Evolutionary conservation across 2,888 invertebrate species (phyloP), one percentile per base, ranked within the genome.

Genomic region (Scaptodrosophila latifasciaeformis): DNA sequence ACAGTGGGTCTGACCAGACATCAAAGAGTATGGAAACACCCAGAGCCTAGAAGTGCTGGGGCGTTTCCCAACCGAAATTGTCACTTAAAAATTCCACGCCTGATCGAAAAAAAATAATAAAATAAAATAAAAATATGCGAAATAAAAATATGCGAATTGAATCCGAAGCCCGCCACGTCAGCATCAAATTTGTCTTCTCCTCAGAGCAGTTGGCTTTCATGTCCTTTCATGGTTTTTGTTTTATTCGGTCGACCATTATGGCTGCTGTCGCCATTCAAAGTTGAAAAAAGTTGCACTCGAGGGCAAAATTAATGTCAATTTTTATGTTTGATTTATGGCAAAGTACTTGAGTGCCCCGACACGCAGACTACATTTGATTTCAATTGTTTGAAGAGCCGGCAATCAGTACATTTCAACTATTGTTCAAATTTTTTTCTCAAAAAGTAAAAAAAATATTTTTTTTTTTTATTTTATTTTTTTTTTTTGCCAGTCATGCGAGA

Each of bases 291-390:
- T 19, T 45, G 31, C 45, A 31, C 31, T 39, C 24, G 54, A 29
- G 76, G 61, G 62, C 59, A 62, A 74, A 74, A 77, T 77, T 80
- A 80, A 77, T 77, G 80, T 63, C 68, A 78, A 78, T 74, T 74
- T 77, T 77, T 70, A 68, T 75, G 62, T 60, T 62, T 76, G 81
- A 76, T 76, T 76, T 80, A 76, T 80, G 71, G 72, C 65, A 61
- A 54, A 51, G 71, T 78, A 60, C 77, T 77, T 62, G 49, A 45
- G 43, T 18, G 49, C 54, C 63, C 58, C 55, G 54, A 39, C 64
- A 54, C 57, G 48, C 47, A 45, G n/a, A n/a, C n/a, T 67, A 72
- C 72, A 79, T 72, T 72, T 78, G 71, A 75, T 70, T 80, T 76
- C 75, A 80, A 78, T 76, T 46, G 42, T 39, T 31, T 43, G 46